phyloP scores from a whole-genome alignment of 2,888 invertebrate genomes.

The Nomada flava region DNA sequence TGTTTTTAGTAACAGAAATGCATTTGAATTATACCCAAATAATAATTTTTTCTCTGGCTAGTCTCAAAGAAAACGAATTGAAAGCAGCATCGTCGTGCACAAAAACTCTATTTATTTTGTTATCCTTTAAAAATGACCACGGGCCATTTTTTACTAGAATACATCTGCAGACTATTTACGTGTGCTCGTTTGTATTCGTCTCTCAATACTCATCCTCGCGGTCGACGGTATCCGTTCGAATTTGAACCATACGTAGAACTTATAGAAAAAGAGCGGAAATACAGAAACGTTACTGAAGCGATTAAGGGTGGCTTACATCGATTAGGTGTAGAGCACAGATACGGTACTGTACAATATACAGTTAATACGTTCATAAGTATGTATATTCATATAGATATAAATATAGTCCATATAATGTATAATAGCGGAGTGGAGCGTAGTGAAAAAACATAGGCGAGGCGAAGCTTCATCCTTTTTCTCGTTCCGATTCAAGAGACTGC shows the following conservation, averaged over 20 bases:
- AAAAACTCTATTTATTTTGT: too few species aligned
- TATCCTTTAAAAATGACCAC: too few species aligned
- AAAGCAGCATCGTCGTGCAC: too few species aligned
- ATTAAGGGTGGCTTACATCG: slow-evolving; percentile 83
- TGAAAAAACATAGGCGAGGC: slow-evolving; percentile 84
- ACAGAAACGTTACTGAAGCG: slow-evolving; percentile 83
- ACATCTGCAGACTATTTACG: too few species aligned
- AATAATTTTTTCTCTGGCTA: too few species aligned
- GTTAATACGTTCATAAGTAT: slow-evolving; percentile 74
- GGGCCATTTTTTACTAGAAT: too few species aligned
- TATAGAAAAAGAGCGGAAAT: slow-evolving; percentile 75
- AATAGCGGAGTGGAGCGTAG: slow-evolving; percentile 83
- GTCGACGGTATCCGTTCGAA: slow-evolving; percentile 27
- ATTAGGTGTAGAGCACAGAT: slow-evolving; percentile 83
- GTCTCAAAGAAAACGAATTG: too few species aligned
- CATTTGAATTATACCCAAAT: too few species aligned
- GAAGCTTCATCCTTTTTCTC: slow-evolving; percentile 81
- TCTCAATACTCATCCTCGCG: neutral
- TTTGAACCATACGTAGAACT: slow-evolving; percentile 57
- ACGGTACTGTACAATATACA: slow-evolving; percentile 74
- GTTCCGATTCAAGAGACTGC: slow-evolving; percentile 81
- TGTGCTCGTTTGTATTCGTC: too few species aligned
- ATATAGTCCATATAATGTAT: slow-evolving; percentile 68
- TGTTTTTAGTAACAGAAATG: too few species aligned
- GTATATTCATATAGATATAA: slow-evolving; percentile 39